Conservation (phyloP, 2,113 vertebrate genomes). For the Gadus macrocephalus region DNA sequence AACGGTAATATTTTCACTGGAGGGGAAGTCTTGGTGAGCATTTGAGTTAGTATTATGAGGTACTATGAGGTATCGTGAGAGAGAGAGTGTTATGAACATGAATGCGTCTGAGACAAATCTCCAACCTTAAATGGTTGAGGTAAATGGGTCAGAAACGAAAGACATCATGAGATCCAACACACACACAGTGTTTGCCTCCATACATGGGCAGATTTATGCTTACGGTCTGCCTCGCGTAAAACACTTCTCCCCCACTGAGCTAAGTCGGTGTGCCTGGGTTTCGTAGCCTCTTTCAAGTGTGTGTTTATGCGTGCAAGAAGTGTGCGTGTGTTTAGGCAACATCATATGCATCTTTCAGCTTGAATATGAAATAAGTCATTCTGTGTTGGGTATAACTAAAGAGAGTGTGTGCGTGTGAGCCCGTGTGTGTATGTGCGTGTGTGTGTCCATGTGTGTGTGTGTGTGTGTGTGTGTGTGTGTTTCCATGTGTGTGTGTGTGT, state of each 20-base stretch:
- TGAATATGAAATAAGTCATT: no score
- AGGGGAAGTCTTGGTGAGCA: no score
- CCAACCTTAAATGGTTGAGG: slow-evolving; percentile 36
- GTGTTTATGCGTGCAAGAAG: slow-evolving; percentile 4
- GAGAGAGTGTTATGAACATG: slow-evolving; percentile 1
- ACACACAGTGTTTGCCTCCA: slow-evolving; percentile 49
- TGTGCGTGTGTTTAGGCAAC: slow-evolving; percentile 19
- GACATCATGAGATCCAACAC: slow-evolving; percentile 51
- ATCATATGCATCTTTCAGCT: no score
- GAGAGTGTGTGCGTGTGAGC: no score
- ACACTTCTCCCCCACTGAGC: slow-evolving; percentile 19
- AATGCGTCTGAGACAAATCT: slow-evolving; percentile 30
- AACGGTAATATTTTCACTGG: no score
- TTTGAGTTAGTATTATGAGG: no score
- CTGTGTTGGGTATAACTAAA: no score
- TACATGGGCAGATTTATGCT: slow-evolving; percentile 62
- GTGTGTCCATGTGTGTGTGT: no score
- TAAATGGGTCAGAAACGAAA: slow-evolving; percentile 61
- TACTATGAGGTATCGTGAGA: neutral
- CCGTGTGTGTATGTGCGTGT: no score
- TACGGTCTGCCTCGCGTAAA: slow-evolving; percentile 40
- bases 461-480: no score
- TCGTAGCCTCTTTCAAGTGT: slow-evolving; percentile 10
- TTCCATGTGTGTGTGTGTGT: no score
- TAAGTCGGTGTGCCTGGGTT: slow-evolving; percentile 18